Base-by-base conservation (phyloP, 2,113 vertebrate genomes). In the Chloroceryle aenea region DNA sequence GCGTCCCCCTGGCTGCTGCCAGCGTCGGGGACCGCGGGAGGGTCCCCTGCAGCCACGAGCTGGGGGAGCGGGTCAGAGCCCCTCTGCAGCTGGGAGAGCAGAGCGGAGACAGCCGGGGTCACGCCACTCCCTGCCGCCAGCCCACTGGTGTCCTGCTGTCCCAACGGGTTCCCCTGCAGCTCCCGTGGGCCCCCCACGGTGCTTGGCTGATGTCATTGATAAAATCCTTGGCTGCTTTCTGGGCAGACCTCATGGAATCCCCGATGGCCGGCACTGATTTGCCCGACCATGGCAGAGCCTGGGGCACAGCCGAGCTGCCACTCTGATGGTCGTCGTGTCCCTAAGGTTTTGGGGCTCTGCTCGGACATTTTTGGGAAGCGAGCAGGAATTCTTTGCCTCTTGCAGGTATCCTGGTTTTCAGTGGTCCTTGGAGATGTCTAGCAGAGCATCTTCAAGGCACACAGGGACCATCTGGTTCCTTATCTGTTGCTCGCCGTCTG, bases 21-120 rank as follows among this genome's bases (percentile, higher is more conserved):
- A 22, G 59, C 1, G 3, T 47, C 12, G 8, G 56, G 62, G 29
- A 17, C 21, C 5, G 1, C 1, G 1, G 15, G 3, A 30, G 56
- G 72, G 4, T 67, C 66, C 2, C 61, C 29, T 50, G 12, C 23
- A 25, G 48, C 48, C 4, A 10, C 22, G 48, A 23, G 48, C 48
- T 50, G 48, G 48, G 48, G 48, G 20, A 50, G 48, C 45, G 22
- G 48, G 48, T 50, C 25, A 4, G 59, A 11, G 40, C 19, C 27
- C n/a, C 21, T 27, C 45, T 52, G 50, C 29, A 38, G 34, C 55
- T 25, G 48, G 62, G 32, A 16, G 47, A 55, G 47, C 63, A 15
- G 42, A 58, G n/a, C 47, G 9, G 26, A 36, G 55, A 10, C 45
- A 29, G 14, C 23, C 14, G 15, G 40, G 27, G 48, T 79, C 36